Conservation (phyloP, 2,113 vertebrate genomes). For the Sula dactylatra region DNA sequence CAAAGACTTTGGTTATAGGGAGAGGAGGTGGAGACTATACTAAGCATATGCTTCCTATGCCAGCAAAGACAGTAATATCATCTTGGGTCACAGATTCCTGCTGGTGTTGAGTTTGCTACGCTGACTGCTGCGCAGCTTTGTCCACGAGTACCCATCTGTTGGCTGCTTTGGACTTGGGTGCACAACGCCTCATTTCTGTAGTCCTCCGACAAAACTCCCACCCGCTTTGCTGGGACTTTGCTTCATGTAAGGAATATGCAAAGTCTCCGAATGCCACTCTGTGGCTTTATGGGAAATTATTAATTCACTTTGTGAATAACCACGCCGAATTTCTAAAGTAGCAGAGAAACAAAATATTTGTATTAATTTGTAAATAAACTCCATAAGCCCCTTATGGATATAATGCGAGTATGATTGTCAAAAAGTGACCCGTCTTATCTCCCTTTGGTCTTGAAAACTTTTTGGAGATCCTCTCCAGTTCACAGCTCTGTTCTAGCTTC, state of each 20-base stretch:
- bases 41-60: background rate
- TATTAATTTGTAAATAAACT: background rate
- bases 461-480: background rate
- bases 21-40: background rate
- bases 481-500: background rate
- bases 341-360: background rate
- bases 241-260: background rate
- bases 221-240: background rate
- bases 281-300: background rate
- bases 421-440: background rate
- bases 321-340: background rate
- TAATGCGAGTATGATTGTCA: rapidly evolving
- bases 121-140: background rate
- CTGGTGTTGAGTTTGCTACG: background rate
- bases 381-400: background rate
- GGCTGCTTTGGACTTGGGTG: background rate
- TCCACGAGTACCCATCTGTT: background rate
- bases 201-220: background rate
- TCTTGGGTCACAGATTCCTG: background rate
- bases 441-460: background rate
- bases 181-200: background rate
- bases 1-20: background rate
- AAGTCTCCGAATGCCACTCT: background rate
- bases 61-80: background rate
- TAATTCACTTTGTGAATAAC: background rate